Percentiles rank a stretch among this genome's conserved stretches.
These are phyloP conservation scores for Emydocephalus ijimae DNA, from an alignment of 2,113 vertebrate genomes.

Conservation along the genomic window DNA sequence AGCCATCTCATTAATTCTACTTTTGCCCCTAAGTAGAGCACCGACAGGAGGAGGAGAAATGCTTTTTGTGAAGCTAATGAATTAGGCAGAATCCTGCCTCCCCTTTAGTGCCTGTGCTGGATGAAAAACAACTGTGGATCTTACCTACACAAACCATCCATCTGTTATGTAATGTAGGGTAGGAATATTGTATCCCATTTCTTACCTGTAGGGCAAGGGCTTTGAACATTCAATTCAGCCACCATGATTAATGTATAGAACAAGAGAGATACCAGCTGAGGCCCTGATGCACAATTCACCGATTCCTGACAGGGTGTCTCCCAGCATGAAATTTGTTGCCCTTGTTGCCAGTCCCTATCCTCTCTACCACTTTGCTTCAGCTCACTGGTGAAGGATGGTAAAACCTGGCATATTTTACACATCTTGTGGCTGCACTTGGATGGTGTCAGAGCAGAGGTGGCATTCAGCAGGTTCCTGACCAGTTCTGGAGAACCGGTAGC, in stretches of 20 bases:
- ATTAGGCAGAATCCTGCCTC: background rate
- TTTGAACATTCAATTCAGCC: background rate
- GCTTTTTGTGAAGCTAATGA: slow-evolving; percentile 50
- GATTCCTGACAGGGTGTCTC: background rate
- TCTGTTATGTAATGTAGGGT: background rate
- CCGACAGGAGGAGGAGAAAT: slow-evolving; percentile 50
- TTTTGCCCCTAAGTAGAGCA: slow-evolving; percentile 21
- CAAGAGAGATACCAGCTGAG: background rate
- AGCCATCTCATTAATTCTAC: slow-evolving; percentile 51
- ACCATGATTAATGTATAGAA: background rate
- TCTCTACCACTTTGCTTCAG: background rate
- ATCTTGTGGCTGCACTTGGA: background rate
- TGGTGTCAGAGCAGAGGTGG: background rate
- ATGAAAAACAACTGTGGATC: background rate
- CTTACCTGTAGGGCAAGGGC: fast-evolving
- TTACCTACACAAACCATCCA: background rate
- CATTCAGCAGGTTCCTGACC: no score
- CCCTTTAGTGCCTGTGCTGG: background rate
- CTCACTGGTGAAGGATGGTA: background rate
- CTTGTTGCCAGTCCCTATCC: background rate
- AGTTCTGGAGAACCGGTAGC: no score
- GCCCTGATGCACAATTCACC: background rate
- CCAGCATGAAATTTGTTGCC: background rate
- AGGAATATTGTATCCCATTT: fast-evolving
- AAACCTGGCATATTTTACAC: background rate